Base-by-base conservation (phyloP, 2,888 invertebrate species). In the Agonopterix subpropinquella region DNA sequence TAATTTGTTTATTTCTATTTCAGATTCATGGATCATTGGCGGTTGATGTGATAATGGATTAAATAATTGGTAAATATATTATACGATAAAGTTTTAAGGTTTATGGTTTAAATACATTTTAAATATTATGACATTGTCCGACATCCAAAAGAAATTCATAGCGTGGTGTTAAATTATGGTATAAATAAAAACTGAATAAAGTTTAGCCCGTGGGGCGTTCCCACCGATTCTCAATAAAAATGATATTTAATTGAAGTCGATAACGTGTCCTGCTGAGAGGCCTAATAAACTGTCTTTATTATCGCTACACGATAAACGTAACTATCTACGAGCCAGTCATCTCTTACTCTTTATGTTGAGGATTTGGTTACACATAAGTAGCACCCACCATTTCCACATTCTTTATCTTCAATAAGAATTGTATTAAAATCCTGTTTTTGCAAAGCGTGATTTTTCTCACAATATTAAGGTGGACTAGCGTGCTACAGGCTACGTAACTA, bases 221-320 rank as follows among this genome's bases (percentile, higher is more conserved):
- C 69, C 72, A 65, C 69, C 65, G 76, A 73, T 80, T 82, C 77
- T 71, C 70, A 86, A 87, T 87, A 88, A 88, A 88, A 85, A 85
- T 81, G 77, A 79, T 81, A 86, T 86, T 87, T 88, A 88, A 88
- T 86, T 87, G 86, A 75, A 77, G 67, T 65, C 84, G 86, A 86
- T 86, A 87, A 80, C 77, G 76, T 67, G 70, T 74, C 80, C 68
- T 75, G 79, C 72, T 66, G 74, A 78, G 83, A 76, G 70, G 80
- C 69, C 78, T 74, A 86, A 88, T 88, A 88, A 88, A 88, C 77
- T 77, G 73, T 62, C 72, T 84, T 83, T 85, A 83, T 85, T 87
- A 86, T 86, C 59, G 69, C 63, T 62, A 62, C 64, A 64, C 73
- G 79, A 83, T 85, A 84, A 83, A 80, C 65, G 67, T 63, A 61